phyloP scores from a whole-genome alignment of 2,113 vertebrate genomes.

The Panurus biarmicus region DNA sequence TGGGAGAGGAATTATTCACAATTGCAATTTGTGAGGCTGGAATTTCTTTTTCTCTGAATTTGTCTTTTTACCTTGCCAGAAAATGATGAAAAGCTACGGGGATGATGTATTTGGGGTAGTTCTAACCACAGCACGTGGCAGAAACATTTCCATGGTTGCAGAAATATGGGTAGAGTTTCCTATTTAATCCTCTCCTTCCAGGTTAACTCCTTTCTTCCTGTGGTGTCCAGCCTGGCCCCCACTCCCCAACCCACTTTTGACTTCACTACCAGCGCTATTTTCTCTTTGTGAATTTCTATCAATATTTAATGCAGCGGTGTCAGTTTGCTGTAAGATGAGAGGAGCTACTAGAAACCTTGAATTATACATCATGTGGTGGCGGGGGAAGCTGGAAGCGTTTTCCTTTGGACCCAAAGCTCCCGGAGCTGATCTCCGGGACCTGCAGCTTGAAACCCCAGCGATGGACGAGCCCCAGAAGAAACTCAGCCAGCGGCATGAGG shows the following conservation, averaged over 20 bases:
- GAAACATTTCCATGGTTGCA: not conserved
- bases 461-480: slow-evolving; percentile 86
- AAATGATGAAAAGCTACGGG: not conserved
- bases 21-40: not conserved
- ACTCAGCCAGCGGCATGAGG: slow-evolving; percentile 66
- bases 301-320: slow-evolving; percentile 74
- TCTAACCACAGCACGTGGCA: not conserved
- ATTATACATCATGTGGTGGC: slow-evolving; percentile 61
- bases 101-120: not conserved
- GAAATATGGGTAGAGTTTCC: not conserved
- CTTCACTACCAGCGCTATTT: not conserved
- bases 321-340: slow-evolving; percentile 71
- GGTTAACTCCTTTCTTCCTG: not conserved
- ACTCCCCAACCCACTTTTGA: not conserved
- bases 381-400: slow-evolving; percentile 30
- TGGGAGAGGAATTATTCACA: not conserved
- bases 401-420: not conserved
- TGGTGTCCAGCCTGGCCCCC: not conserved
- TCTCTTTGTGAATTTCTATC: slow-evolving; percentile 55
- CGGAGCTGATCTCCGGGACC: not conserved
- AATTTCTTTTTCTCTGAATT: slow-evolving; percentile 5
- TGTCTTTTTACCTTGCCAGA: slow-evolving; percentile 25
- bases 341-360: slow-evolving; percentile 39
- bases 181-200: not conserved
- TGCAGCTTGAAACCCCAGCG: not conserved